Evolutionary conservation across 2,888 invertebrate genomes (phyloP).

Genomic region (Tipula confusa): DNA sequence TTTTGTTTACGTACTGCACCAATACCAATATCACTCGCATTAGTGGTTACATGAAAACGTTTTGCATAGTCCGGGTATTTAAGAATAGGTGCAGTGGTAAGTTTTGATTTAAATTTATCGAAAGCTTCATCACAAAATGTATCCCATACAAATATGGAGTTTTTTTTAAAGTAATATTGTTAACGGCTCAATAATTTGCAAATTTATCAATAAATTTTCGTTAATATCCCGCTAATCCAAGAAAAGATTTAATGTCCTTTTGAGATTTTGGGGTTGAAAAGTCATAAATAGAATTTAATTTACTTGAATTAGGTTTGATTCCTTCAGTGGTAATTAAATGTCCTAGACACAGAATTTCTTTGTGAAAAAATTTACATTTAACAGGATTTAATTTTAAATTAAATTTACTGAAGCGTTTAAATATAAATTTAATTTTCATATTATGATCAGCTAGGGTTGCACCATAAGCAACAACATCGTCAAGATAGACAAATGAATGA

Average conservation of each 20-base stretch:
- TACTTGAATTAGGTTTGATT: background rate
- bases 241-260: background rate
- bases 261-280: background rate
- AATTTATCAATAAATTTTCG: background rate
- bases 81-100: background rate
- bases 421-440: no score
- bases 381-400: no score
- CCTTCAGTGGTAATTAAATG: no score
- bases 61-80: background rate
- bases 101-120: background rate
- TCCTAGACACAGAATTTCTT: no score
- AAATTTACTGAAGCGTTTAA: no score
- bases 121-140: background rate
- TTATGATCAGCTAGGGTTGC: no score
- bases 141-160: background rate
- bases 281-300: background rate
- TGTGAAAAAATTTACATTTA: no score
- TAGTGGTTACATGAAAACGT: background rate
- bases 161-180: background rate
- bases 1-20: background rate
- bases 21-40: no score
- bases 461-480: no score
- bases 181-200: background rate
- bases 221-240: background rate
- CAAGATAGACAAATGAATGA: no score